Evolutionary conservation across 1,140 invertebrate species (phyloP).

Genomic region (Trichoplusia ni): DNA sequence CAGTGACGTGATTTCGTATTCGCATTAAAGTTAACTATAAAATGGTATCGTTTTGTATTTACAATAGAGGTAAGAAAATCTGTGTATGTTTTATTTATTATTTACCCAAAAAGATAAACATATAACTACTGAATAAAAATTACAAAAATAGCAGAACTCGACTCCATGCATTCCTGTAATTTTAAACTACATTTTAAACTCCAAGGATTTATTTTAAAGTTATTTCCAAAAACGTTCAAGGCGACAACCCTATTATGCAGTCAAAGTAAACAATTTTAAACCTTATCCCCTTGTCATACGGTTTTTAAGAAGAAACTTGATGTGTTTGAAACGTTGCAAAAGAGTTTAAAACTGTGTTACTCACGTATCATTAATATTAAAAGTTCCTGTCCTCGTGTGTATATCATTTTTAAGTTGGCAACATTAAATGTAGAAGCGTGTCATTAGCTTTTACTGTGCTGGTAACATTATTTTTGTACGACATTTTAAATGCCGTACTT

Average conservation of each 20-base stretch:
- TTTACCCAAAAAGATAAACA: background rate
- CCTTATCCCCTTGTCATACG: conserved; percentile 34
- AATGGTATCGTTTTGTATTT: too few species aligned
- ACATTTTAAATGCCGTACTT: too few species aligned
- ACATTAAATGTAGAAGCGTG: background rate
- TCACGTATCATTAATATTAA: conserved; percentile 25
- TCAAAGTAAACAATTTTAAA: conserved; percentile 29
- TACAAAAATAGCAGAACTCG: conserved; percentile 28
- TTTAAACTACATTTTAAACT: conserved; percentile 60
- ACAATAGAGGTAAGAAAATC: too few species aligned
- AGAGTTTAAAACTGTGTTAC: conserved; percentile 8
- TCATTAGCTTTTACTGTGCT: conserved; percentile 10
- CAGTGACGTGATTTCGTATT: too few species aligned
- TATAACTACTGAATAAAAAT: conserved; percentile 2
- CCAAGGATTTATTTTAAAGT: conserved; percentile 62
- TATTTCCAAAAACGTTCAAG: conserved; percentile 62
- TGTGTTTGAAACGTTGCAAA: background rate
- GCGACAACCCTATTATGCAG: conserved; percentile 25
- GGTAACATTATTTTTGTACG: background rate
- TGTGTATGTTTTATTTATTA: too few species aligned
- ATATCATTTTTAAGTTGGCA: conserved; percentile 22
- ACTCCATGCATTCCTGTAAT: conserved; percentile 24
- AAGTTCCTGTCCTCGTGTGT: conserved; percentile 10
- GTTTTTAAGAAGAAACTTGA: background rate
- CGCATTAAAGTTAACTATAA: too few species aligned